Conservation (phyloP, 2,113 vertebrate genomes). For the Eurystomus gularis region DNA sequence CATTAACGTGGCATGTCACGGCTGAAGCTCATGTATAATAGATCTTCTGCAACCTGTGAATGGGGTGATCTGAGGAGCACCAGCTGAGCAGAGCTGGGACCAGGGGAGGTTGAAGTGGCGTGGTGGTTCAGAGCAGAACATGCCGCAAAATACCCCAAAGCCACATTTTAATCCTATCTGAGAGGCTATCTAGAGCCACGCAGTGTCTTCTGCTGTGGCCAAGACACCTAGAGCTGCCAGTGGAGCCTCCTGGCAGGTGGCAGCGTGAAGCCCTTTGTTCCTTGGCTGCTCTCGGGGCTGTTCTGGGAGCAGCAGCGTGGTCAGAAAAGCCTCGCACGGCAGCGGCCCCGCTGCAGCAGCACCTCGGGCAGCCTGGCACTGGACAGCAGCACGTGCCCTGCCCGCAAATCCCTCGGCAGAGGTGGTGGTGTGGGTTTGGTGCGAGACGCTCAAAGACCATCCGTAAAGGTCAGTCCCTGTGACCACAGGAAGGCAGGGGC, state of each 20-base stretch:
- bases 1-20: rapidly evolving
- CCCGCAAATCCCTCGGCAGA: background rate
- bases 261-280: background rate
- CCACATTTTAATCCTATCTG: rapidly evolving
- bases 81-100: background rate
- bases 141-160: background rate
- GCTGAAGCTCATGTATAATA: background rate
- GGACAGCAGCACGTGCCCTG: background rate
- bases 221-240: background rate
- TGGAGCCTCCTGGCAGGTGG: background rate
- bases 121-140: background rate
- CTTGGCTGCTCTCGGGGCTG: background rate
- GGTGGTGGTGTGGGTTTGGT: background rate
- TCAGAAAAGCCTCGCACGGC: background rate
- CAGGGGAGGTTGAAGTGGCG: background rate
- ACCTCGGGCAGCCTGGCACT: background rate
- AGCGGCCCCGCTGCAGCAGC: background rate
- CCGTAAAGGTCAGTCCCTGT: background rate
- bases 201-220: rapidly evolving
- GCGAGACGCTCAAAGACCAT: no score
- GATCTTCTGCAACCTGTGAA: background rate
- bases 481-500: background rate
- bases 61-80: background rate
- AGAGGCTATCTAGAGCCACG: background rate
- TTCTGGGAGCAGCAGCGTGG: background rate